Evolutionary conservation across 2,888 invertebrate species (phyloP), one percentile per base, ranked within the genome.

Genomic region (Sinopyrophorus schimmeli): DNA sequence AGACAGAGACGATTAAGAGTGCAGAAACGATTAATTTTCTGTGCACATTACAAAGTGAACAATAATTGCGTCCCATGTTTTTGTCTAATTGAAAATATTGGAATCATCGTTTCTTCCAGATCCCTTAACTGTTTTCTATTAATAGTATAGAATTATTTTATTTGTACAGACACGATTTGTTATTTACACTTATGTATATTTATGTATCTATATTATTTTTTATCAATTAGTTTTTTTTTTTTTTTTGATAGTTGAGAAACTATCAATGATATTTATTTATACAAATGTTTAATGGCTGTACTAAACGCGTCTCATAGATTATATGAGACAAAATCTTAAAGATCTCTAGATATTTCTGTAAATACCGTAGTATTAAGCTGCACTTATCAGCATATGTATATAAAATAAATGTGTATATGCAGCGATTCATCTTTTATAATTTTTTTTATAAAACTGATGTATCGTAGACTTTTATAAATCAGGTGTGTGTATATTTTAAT

Each of bases 401-500:
- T 49, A 49, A 49, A 49, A 43, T 43, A 43, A 49, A 49, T 42
- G 49, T 49, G 49, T 43, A 49, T 49, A 43, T 39, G 49, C 43
- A 49, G 43, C 39, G n/a, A n/a, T n/a, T 49, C 38, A 35, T 2
- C 14, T n/a, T 6, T 20, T 17, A 27, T 6, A 10, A 6, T 5
- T 34, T 18, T 23, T 37, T 7, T 32, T 20, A 17, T 17, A n/a
- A n/a, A n/a, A n/a, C n/a, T n/a, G n/a, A n/a, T n/a, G n/a, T n/a
- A n/a, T n/a, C n/a, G n/a, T n/a, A n/a, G n/a, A n/a, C n/a, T n/a
- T n/a, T n/a, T n/a, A n/a, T n/a, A n/a, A n/a, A n/a, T n/a, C n/a
- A n/a, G n/a, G n/a, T n/a, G n/a, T n/a, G n/a, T n/a, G n/a, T n/a
- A n/a, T n/a, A n/a, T n/a, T n/a, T n/a, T n/a, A n/a, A n/a, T n/a